phyloP scores from a whole-genome alignment of 1,140 invertebrate genomes.

The Drosophila parvula region DNA sequence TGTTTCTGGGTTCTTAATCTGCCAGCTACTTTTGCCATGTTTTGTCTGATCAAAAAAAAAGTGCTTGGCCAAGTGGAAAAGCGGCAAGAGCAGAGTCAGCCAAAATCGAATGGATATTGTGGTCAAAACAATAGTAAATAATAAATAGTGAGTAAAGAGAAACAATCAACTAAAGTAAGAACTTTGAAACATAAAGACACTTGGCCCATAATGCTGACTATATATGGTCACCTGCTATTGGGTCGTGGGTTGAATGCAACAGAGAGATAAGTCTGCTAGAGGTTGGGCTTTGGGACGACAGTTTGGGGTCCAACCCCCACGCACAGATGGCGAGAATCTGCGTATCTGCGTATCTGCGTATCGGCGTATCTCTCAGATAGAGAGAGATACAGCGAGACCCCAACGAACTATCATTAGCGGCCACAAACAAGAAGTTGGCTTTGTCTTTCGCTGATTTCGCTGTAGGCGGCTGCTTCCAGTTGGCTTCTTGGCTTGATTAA shows the following conservation, averaged over 20 bases:
- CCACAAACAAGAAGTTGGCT: constrained; percentile 56
- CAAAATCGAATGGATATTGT: background rate
- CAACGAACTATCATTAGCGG: constrained; percentile 68
- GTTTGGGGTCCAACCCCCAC: background rate
- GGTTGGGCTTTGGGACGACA: background rate
- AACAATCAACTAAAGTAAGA: background rate
- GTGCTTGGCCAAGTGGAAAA: constrained; percentile 19
- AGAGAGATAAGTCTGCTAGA: background rate
- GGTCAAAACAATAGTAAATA: constrained; percentile 5
- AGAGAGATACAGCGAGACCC: background rate
- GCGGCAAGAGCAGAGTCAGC: constrained; percentile 6
- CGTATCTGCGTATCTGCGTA: constrained; percentile 13
- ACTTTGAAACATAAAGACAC: too few relatives aligned
- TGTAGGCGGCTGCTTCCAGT: constrained; percentile 67
- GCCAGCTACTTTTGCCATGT: too few relatives aligned
- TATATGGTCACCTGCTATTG: constrained; percentile 19
- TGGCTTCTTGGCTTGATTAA: constrained; percentile 79
- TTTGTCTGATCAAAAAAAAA: constrained; percentile 13
- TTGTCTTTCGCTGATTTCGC: constrained; percentile 49
- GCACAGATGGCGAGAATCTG: constrained; percentile 15
- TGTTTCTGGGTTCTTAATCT: background rate
- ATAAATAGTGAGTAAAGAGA: background rate
- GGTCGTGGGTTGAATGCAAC: background rate
- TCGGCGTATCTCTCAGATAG: constrained; percentile 36
- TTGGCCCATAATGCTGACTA: background rate